Conservation (phyloP, 2,113 vertebrate species). For the Pygoscelis adeliae region DNA sequence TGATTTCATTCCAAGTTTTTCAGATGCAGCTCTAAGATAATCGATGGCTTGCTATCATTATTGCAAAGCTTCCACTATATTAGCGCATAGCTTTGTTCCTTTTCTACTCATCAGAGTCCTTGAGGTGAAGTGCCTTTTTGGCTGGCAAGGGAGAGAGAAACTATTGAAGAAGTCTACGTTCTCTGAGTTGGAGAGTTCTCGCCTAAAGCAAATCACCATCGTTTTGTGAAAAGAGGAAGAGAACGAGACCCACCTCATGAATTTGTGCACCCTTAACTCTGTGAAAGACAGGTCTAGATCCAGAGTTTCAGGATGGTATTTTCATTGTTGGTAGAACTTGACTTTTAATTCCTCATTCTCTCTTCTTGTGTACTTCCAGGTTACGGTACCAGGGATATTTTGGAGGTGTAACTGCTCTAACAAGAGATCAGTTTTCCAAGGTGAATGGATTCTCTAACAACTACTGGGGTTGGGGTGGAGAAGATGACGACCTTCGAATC, state of each 20-base stretch:
- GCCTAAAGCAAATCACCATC: not conserved
- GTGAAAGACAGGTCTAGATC: not conserved
- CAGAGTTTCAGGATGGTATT: not conserved
- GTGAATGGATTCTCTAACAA: conserved; percentile 97
- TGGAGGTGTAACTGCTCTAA: conserved; percentile 94
- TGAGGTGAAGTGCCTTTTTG: not conserved
- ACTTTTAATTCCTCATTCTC: not conserved
- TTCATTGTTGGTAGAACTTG: not conserved
- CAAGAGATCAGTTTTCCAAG: conserved; percentile 86
- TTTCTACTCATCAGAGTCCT: not conserved
- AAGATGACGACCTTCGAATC: conserved; percentile 95
- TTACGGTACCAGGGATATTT: conserved; percentile 92
- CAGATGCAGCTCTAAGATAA: not conserved
- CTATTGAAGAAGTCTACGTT: not conserved
- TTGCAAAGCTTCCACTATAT: not conserved
- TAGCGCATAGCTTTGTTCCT: not conserved
- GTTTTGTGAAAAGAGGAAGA: not conserved
- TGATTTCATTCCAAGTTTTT: not conserved
- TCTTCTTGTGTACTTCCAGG: conserved; percentile 62
- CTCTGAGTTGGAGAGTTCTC: not conserved
- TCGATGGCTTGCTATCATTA: rapidly evolving
- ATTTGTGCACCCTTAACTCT: not conserved
- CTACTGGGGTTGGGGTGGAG: conserved; percentile 99
- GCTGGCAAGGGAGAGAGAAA: not conserved
- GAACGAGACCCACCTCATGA: not conserved